A percentile compares a stretch with the other conserved stretches of the same genome.
Conservation (phyloP, 2,113 vertebrate genomes). For the Mesoclemmys tuberculata region DNA sequence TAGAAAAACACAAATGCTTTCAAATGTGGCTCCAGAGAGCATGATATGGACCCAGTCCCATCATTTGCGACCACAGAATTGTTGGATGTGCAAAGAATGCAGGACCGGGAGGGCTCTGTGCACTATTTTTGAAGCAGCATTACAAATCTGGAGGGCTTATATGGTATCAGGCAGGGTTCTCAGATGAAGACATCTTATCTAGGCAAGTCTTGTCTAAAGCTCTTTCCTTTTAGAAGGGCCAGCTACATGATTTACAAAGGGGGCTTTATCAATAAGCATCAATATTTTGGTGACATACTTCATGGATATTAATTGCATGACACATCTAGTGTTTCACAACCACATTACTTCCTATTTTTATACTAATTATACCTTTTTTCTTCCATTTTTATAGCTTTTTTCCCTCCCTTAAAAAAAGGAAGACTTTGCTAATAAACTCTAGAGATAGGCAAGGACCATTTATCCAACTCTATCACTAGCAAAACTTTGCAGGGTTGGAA, state of each 20-base stretch:
- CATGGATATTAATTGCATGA: neutral
- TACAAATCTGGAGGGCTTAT: neutral
- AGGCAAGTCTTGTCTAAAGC: neutral
- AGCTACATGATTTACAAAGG: neutral
- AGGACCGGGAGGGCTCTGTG: neutral
- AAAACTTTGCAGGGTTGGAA: neutral
- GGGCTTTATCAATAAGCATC: neutral
- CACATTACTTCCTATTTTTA: neutral
- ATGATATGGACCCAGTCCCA: neutral
- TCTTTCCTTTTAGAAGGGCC: neutral
- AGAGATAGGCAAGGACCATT: neutral
- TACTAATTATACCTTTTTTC: neutral
- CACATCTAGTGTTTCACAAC: neutral
- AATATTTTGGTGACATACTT: neutral
- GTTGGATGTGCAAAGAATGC: neutral
- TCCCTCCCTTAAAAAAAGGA: neutral
- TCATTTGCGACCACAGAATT: neutral
- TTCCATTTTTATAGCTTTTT: neutral
- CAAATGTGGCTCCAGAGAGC: neutral
- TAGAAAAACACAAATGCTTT: neutral
- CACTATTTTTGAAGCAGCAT: neutral
- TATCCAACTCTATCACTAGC: neutral
- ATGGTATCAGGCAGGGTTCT: neutral
- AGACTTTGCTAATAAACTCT: neutral
- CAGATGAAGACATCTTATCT: neutral